Conservation (phyloP, 1,140 invertebrate genomes). For the Bathynomus jamesi region DNA sequence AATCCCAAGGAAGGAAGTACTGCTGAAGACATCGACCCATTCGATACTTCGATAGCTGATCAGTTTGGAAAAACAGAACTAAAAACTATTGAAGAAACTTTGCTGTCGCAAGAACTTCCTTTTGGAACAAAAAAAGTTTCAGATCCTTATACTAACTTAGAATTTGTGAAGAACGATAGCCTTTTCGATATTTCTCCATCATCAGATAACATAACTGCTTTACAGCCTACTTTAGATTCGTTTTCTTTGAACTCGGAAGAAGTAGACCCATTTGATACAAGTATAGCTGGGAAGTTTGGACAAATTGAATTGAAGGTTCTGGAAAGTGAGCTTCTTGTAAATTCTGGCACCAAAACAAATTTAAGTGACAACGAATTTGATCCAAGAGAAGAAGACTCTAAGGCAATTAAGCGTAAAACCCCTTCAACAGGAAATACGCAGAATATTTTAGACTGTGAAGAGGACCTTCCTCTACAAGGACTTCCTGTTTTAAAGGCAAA, state of each 20-base stretch:
- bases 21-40: constrained; percentile 60
- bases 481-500: constrained; percentile 19
- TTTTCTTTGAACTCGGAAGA: constrained; percentile 25
- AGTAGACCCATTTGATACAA: constrained; percentile 43
- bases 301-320: constrained; percentile 28
- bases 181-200: not conserved
- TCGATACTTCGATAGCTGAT: constrained; percentile 69
- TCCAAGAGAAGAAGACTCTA: constrained; percentile 24
- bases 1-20: constrained; percentile 11
- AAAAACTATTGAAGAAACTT: constrained; percentile 66
- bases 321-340: constrained; percentile 29
- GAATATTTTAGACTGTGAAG: constrained; percentile 20
- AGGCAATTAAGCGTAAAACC: constrained; percentile 19
- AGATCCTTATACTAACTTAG: not conserved
- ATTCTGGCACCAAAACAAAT: constrained; percentile 24
- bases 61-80: constrained; percentile 63
- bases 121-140: not conserved
- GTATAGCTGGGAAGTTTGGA: constrained; percentile 36
- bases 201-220: not conserved
- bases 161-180: not conserved
- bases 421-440: constrained; percentile 9
- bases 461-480: constrained; percentile 18
- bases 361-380: constrained; percentile 38
- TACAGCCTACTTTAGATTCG: not conserved
- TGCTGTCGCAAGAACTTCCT: constrained; percentile 52